Percentiles rank a stretch among this genome's conserved stretches.
Conservation (phyloP, 2,113 vertebrate genomes). For the Hystrix cristata region DNA sequence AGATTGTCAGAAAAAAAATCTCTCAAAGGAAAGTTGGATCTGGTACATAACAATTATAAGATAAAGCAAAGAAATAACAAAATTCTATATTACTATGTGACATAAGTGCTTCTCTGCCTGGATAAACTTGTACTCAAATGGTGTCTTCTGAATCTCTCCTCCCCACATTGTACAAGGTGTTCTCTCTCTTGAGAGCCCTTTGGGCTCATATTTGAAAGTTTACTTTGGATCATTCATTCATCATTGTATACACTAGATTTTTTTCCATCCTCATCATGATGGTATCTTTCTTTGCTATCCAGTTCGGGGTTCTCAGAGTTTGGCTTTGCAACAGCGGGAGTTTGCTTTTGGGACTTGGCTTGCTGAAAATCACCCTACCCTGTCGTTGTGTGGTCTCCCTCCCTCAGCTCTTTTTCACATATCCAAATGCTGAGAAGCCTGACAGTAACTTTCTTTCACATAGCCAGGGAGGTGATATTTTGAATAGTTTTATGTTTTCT, state of each 20-base stretch:
- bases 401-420: background rate
- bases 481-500: slow-evolving; percentile 28
- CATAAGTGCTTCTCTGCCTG: background rate
- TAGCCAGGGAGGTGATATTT: background rate
- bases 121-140: background rate
- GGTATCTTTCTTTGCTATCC: background rate
- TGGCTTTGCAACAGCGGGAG: background rate
- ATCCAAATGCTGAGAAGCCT: background rate
- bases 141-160: background rate
- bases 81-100: background rate
- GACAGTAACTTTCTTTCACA: background rate
- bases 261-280: background rate
- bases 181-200: background rate
- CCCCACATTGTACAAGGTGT: background rate
- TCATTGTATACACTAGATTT: background rate
- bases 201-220: background rate
- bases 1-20: slow-evolving; percentile 14
- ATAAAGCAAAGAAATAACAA: background rate
- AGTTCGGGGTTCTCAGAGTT: background rate
- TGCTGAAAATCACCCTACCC: background rate
- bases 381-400: background rate
- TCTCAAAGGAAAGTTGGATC: slow-evolving; percentile 9
- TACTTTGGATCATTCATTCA: background rate
- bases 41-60: background rate
- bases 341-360: background rate